Evolutionary conservation across 1,140 invertebrate species (phyloP), one percentile per base, ranked within the genome.

Genomic region (Drosophila pectinifera): DNA sequence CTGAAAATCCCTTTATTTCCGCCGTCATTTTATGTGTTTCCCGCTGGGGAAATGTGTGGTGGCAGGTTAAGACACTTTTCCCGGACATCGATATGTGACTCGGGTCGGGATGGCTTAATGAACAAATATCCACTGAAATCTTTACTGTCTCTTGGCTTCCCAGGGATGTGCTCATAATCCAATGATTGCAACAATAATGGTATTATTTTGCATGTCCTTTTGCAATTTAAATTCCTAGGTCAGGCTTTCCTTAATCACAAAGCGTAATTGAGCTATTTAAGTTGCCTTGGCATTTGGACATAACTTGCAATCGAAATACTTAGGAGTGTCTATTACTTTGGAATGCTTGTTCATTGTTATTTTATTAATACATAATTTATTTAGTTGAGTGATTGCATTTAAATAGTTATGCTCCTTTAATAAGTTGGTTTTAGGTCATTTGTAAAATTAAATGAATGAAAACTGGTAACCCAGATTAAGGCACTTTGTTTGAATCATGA

Each of bases 1-100:
- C 3, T 39, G 51, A 31, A 73, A 79, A 79, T 64, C 69, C 76
- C 51, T 58, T 78, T 59, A 79, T 65, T 67, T 73, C 24, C 41
- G 42, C 41, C 36, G 61, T 54, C 56, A 70, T 78, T 70, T 69
- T 55, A 56, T 77, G 57, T 77, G 45, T 62, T 68, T 43, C 36
- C 36, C 54, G 57, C n/a, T 72, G 28, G 51, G 39, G 26, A 31
- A 51, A 31, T 49, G n/a, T 2, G 26, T 18, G 31, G 10, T 11
- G 14, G 49, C 28, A 31, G 64, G 53, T 56, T 54, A 36, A 69
- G 41, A 48, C 31, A 59, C 28, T 42, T 48, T 51, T 42, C 20
- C 42, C 26, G 53, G 38, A 36, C 38, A 61, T 69, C 49, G 56
- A 77, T 77, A 61, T 24, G 41, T 68, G 49, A 64, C 48, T 42